phyloP scores from a whole-genome alignment of 2,888 invertebrate genomes.

The Chrysolina haemoptera region DNA sequence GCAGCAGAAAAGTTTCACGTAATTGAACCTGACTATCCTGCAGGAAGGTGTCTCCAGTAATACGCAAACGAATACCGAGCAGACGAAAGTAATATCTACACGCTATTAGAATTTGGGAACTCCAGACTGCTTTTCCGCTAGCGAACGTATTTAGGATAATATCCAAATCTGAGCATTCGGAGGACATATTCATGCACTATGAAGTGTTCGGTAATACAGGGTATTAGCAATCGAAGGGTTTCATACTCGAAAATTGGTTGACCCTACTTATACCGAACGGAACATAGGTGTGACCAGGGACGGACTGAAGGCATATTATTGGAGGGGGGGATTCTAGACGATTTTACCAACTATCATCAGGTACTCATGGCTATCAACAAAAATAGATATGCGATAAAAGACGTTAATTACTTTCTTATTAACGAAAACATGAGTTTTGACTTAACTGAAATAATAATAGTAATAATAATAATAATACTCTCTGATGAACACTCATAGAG shows the following conservation, averaged over 20 bases:
- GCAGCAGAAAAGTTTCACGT: not conserved
- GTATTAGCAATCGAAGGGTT: slow-evolving; percentile 8
- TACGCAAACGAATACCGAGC: not conserved
- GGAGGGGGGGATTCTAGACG: too few relatives aligned
- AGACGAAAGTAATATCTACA: slow-evolving; percentile 1
- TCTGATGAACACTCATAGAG: too few relatives aligned
- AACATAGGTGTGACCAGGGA: not conserved
- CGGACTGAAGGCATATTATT: too few relatives aligned
- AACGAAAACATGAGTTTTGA: too few relatives aligned
- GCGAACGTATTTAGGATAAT: not conserved
- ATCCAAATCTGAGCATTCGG: not conserved
- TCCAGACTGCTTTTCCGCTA: not conserved
- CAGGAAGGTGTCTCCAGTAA: not conserved
- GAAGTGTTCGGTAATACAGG: not conserved
- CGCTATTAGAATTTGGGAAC: slow-evolving; percentile 11
- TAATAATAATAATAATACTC: too few relatives aligned
- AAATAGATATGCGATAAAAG: too few relatives aligned
- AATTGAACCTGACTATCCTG: not conserved
- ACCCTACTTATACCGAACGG: not conserved
- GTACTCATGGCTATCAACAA: too few relatives aligned
- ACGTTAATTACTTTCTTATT: too few relatives aligned
- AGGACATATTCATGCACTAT: not conserved
- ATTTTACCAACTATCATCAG: too few relatives aligned
- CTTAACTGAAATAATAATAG: too few relatives aligned
- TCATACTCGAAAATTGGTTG: not conserved